Evolutionary conservation across 2,888 invertebrate genomes (phyloP).

Genomic region (Trimorus sp.): DNA sequence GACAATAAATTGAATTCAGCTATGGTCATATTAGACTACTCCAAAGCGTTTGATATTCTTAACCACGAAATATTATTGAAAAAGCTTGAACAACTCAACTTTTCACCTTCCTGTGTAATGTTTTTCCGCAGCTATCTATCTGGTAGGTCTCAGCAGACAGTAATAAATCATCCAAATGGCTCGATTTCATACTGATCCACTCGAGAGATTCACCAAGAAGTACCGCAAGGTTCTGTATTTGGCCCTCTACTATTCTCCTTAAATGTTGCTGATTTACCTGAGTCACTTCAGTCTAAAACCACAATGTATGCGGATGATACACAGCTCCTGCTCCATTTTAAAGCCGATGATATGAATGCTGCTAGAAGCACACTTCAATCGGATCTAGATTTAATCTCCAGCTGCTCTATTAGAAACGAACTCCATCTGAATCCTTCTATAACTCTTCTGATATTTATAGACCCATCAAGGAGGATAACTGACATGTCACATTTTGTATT

Average conservation of each 20-base stretch:
- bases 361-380: background rate
- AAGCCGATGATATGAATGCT: background rate
- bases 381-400: background rate
- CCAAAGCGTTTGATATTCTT: background rate
- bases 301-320: conserved; percentile 1
- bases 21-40: background rate
- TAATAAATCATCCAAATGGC: too few relatives aligned
- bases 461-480: background rate
- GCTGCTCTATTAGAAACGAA: background rate
- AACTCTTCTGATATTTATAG: background rate
- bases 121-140: too few relatives aligned
- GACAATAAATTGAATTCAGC: background rate
- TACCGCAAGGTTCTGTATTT: background rate
- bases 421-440: background rate
- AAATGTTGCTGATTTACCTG: background rate
- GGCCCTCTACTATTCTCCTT: background rate
- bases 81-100: too few relatives aligned
- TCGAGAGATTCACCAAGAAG: background rate
- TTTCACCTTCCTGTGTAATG: background rate
- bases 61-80: too few relatives aligned
- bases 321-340: background rate
- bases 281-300: background rate
- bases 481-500: background rate
- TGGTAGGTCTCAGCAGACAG: too few relatives aligned
- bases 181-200: too few relatives aligned